Percentiles rank a stretch among this genome's conserved stretches.
These are phyloP conservation scores for Eugnorisma glareosa DNA, from an alignment of 2,888 invertebrate species.

Conservation along the genomic window DNA sequence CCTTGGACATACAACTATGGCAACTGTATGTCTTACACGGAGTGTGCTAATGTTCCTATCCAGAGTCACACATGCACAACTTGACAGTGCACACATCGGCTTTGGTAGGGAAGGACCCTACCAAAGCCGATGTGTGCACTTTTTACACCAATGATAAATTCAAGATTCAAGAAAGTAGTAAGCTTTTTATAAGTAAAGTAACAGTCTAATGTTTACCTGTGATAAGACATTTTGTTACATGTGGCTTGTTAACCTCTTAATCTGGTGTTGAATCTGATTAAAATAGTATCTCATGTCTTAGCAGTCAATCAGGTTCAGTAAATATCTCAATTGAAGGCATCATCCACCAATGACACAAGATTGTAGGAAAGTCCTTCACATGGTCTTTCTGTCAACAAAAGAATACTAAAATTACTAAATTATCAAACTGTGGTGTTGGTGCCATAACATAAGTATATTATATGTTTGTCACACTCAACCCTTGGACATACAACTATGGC, in stretches of 20 bases:
- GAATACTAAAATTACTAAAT: slow-evolving; percentile 5
- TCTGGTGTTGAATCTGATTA: not conserved
- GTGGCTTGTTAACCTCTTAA: slow-evolving; percentile 1
- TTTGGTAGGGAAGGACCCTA: no score
- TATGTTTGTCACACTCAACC: slow-evolving; percentile 84
- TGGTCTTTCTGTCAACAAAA: slow-evolving; percentile 26
- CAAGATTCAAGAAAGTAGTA: not conserved
- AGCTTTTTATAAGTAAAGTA: not conserved
- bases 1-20: slow-evolving; percentile 75
- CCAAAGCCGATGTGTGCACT: no score
- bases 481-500: slow-evolving; percentile 81
- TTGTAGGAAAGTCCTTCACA: not conserved
- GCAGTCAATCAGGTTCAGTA: not conserved
- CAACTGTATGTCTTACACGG: slow-evolving; percentile 85
- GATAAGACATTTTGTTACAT: not conserved
- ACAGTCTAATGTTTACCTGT: slow-evolving; percentile 18
- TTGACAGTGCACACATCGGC: slow-evolving; percentile 84
- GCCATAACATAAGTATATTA: not conserved
- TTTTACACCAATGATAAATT: no score
- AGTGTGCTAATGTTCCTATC: slow-evolving; percentile 88
- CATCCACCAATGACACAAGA: not conserved
- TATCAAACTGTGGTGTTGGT: not conserved
- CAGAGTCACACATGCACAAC: slow-evolving; percentile 86
- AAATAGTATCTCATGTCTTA: not conserved
- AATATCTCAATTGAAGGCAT: not conserved